Evolutionary conservation across 2,113 vertebrate species (phyloP).

Genomic region (Anthoscopus minutus): DNA sequence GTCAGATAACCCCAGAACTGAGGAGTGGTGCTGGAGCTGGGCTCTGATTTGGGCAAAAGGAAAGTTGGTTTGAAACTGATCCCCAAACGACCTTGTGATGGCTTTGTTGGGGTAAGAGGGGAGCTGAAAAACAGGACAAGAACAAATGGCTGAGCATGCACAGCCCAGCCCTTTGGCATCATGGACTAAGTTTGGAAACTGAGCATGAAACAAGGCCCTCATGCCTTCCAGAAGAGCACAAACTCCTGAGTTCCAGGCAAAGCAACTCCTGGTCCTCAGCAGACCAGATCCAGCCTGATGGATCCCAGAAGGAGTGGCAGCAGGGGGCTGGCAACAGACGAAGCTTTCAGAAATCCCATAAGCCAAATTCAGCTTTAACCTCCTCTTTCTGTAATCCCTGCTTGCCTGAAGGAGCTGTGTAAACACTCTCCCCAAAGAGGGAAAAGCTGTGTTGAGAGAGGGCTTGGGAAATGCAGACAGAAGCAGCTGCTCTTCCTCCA

Average conservation of each 20-base stretch:
- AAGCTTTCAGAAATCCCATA: not conserved
- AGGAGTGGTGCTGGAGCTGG: not conserved
- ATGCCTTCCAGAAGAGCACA: not conserved
- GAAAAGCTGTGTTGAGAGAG: not conserved
- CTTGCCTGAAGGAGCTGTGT: not conserved
- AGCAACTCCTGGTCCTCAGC: not conserved
- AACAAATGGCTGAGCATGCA: not conserved
- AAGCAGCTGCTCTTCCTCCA: conserved; percentile 3
- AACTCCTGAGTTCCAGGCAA: not conserved
- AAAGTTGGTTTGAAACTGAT: not conserved
- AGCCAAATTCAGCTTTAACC: not conserved
- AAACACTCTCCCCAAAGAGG: not conserved
- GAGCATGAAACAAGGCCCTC: not conserved
- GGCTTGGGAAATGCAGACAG: not conserved
- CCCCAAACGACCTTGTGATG: accelerated
- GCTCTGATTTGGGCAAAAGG: not conserved
- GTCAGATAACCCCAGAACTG: not conserved
- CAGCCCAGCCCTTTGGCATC: not conserved
- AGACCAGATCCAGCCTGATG: not conserved
- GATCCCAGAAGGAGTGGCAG: not conserved
- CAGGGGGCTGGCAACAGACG: not conserved
- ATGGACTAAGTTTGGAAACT: not conserved
- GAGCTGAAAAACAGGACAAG: not conserved
- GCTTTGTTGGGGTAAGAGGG: not conserved
- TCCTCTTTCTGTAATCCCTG: not conserved